These are phyloP conservation scores for Babyrousa celebensis DNA, from an alignment of 2,797 vertebrate genomes.

Conservation along the genomic window DNA sequence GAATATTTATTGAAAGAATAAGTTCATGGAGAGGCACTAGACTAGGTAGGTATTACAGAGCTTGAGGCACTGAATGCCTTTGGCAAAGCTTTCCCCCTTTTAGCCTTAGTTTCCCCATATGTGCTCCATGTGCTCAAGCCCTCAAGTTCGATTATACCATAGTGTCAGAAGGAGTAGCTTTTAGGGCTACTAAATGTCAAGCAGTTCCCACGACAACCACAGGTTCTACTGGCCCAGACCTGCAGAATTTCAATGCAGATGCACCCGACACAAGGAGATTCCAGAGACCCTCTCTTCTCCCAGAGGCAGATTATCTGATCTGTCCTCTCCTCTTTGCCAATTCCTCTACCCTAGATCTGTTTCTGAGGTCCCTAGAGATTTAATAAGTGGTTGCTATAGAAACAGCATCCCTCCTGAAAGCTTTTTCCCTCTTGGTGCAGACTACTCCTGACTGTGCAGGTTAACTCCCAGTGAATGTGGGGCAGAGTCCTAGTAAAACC, in stretches of 20 bases:
- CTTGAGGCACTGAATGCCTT: background rate
- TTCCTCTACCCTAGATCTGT: background rate
- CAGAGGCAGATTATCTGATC: background rate
- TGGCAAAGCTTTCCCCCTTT: conserved; percentile 12
- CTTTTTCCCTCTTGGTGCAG: background rate
- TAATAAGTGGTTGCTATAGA: conserved; percentile 67
- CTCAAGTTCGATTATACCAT: background rate
- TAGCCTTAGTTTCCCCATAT: background rate
- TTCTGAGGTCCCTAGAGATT: conserved; percentile 22
- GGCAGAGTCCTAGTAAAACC: background rate
- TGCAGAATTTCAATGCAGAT: background rate
- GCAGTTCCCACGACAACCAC: conserved; percentile 27
- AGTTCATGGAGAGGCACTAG: background rate
- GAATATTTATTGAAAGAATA: conserved; percentile 43
- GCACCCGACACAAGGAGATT: background rate
- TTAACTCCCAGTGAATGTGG: background rate
- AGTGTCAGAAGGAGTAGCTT: background rate
- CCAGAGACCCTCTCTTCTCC: background rate
- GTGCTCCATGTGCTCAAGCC: background rate
- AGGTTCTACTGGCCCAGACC: background rate
- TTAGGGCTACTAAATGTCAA: conserved; percentile 7
- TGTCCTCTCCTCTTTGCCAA: background rate
- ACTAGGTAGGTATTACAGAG: background rate
- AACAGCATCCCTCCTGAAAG: conserved; percentile 10
- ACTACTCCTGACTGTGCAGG: background rate